Evolutionary conservation across 2,797 vertebrate genomes (phyloP), one percentile per base, ranked within the genome.

Genomic region (Helicolenus hilgendorfi): DNA sequence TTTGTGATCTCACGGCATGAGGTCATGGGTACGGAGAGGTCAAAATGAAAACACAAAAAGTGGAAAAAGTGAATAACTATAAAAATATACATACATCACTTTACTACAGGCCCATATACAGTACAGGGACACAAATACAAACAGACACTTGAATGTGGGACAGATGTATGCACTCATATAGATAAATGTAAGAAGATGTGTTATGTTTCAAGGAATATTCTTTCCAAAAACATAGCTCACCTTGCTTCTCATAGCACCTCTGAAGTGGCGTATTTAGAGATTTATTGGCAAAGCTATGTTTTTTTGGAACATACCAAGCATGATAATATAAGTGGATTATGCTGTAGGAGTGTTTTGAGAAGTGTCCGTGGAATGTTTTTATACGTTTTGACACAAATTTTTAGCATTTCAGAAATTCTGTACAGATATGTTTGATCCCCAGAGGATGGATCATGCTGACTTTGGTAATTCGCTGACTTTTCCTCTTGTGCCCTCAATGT

Each of bases 1-100:
- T 79, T 36, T 84, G 35, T 91, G 91, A 95, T 90, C 83, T 95
- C 89, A 95, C 83, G 62, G 53, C 18, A 86, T 94, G 90, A 95
- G 79, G 89, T 93, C 81, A 96, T 89, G 79, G 49, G 49, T 67
- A 83, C 33, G 4, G 26, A 80, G 69, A 73, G 60, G 79, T 82
- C 24, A 74, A 67, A 45, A 35, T 63, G 60, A 83, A 81, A 78
- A 62, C 60, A 85, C 14, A 74, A 72, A 79, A 53, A 80, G 68
- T 62, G 7, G 36, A 74, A 35, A 77, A 36, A 64, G 53, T 77
- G 70, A 70, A 22, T 75, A 77, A 58, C 31, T 68, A 72, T 72
- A 81, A 58, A 87, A 84, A 91, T 56, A 82, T 14, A 35, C 69
- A 71, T 11, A 15, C 22, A 6, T 84, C 5, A 31, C 29, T 62